Conservation (phyloP, 1,140 invertebrate genomes). For the Yoshiicerus persimilis region DNA sequence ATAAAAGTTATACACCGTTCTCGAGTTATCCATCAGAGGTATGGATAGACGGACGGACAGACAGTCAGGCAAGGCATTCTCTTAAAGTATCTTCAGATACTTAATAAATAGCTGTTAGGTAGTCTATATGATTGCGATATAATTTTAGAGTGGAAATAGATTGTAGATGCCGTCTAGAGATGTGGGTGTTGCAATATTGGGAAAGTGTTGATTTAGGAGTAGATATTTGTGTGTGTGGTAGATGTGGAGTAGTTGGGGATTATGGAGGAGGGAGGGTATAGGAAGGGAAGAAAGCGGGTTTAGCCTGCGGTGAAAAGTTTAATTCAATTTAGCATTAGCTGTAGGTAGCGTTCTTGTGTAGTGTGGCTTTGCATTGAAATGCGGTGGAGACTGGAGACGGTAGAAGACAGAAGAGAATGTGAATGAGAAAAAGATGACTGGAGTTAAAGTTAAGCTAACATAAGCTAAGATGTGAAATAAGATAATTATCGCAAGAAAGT, state of each 20-base stretch:
- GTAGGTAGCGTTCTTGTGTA: neutral
- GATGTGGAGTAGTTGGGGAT: neutral
- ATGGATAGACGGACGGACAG: too few species aligned
- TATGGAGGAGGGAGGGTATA: neutral
- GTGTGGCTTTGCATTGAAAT: neutral
- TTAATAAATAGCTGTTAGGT: too few species aligned
- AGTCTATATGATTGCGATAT: too few species aligned
- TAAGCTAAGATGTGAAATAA: constrained; percentile 6
- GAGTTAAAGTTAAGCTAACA: constrained; percentile 13
- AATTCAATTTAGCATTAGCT: neutral
- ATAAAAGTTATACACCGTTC: too few species aligned
- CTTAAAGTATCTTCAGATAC: too few species aligned
- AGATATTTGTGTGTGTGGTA: neutral
- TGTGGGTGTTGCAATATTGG: neutral
- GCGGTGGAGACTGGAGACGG: neutral
- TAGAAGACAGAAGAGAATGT: neutral
- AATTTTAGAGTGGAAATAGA: too few species aligned
- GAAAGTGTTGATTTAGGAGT: neutral
- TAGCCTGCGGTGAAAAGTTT: constrained; percentile 16
- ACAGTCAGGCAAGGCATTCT: too few species aligned
- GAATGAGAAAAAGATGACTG: neutral
- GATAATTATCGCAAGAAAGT: constrained; percentile 8
- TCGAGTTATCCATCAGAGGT: too few species aligned
- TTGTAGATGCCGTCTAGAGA: neutral
- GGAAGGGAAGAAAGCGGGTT: neutral